These are phyloP conservation scores for Oophaga sylvatica DNA, from an alignment of 2,797 vertebrate species.

Conservation along the genomic window DNA sequence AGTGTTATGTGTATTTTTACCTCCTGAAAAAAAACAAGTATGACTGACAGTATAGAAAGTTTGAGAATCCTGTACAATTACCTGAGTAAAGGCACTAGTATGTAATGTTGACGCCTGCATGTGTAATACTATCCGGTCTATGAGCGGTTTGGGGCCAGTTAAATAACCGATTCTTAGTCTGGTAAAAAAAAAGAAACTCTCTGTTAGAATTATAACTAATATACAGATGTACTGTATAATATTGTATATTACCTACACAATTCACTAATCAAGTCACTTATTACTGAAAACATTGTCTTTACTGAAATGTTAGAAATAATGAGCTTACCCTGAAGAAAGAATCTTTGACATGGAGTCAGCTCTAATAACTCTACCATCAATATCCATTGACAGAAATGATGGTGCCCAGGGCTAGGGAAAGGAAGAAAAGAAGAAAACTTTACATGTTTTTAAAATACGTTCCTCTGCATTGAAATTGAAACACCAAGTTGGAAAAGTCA, in stretches of 20 bases:
- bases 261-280: not conserved
- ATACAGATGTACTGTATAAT: not conserved
- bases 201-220: too few relatives aligned
- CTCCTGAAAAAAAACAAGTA: not conserved
- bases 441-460: not conserved
- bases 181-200: not conserved
- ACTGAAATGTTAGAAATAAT: not conserved
- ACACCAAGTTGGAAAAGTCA: too few relatives aligned
- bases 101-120: conserved; percentile 90
- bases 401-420: conserved; percentile 75
- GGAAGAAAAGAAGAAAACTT: not conserved
- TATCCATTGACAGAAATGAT: conserved; percentile 83
- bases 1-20: not conserved
- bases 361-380: conserved; percentile 80
- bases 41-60: not conserved
- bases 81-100: conserved; percentile 91
- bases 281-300: not conserved
- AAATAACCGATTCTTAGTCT: conserved; percentile 92
- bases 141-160: conserved; percentile 88
- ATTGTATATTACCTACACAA: not conserved
- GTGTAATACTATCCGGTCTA: conserved; percentile 87
- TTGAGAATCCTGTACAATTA: conserved; percentile 64
- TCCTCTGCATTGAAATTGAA: too few relatives aligned
- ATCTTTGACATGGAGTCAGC: conserved; percentile 85
- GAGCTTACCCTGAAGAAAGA: conserved; percentile 81